These are phyloP conservation scores for Drosophila paracracens DNA, from an alignment of 2,888 invertebrate species.

Conservation along the genomic window DNA sequence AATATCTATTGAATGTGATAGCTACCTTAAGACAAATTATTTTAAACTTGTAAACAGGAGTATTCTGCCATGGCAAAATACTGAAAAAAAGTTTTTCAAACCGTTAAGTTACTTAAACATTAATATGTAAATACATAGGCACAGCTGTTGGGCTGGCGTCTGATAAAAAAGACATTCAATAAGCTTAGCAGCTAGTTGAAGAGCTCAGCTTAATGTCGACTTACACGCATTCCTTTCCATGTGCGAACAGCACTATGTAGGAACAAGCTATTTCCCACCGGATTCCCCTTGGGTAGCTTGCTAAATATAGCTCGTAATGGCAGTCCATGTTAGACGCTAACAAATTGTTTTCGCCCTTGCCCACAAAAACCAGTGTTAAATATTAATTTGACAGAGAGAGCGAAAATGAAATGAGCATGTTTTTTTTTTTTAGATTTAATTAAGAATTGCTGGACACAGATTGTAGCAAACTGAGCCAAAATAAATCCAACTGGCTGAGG, in stretches of 20 bases:
- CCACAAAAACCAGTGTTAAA: slow-evolving; percentile 39
- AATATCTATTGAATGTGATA: neutral
- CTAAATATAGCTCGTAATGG: slow-evolving; percentile 40
- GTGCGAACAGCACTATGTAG: neutral
- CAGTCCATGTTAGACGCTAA: slow-evolving; percentile 31
- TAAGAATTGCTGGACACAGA: slow-evolving; percentile 56
- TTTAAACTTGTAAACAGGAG: neutral
- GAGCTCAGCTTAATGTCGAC: slow-evolving; percentile 5
- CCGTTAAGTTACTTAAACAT: slow-evolving; percentile 2
- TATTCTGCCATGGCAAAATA: neutral
- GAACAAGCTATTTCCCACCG: slow-evolving; percentile 21
- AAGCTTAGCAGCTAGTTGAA: slow-evolving; percentile 33
- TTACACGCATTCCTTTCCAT: neutral
- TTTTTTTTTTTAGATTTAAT: slow-evolving; percentile 59
- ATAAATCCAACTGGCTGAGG: slow-evolving; percentile 7
- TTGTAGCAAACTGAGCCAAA: slow-evolving; percentile 16
- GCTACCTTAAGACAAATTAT: neutral
- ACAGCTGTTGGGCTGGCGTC: neutral
- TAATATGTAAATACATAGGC: neutral
- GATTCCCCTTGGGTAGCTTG: slow-evolving; percentile 14
- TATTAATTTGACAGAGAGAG: slow-evolving; percentile 55
- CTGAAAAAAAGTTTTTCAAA: neutral
- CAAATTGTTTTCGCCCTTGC: slow-evolving; percentile 48
- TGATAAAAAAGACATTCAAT: slow-evolving; percentile 25
- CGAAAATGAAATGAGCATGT: slow-evolving; percentile 53